Evolutionary conservation across 2,888 invertebrate species (phyloP), one percentile per base, ranked within the genome.

Genomic region (Protophormia terraenovae): DNA sequence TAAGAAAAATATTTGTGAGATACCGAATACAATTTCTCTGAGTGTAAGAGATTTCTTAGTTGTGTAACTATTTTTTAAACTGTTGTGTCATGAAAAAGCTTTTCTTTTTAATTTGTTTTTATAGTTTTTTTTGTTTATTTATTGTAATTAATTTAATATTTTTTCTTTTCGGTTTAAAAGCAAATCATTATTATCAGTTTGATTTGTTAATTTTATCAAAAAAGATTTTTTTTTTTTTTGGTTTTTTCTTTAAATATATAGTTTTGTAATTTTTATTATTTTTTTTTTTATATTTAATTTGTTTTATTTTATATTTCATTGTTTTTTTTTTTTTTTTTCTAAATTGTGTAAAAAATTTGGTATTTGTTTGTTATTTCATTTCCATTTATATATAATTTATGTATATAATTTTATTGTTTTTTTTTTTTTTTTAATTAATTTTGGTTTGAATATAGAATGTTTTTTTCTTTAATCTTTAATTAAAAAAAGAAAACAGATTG

Each of bases 281-380:
- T 81, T 69, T 64, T 53, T 32, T 16, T 38, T 24, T n/a, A n/a
- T n/a, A n/a, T n/a, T n/a, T n/a, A n/a, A n/a, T n/a, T 72, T 38
- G 16, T 53, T 50, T 86, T 85, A 55, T 89, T 87, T 89, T 89
- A 89, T 78, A 88, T 67, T 73, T 82, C 38, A 73, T 82, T 60
- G 50, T 76, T 76, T n/a, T n/a, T n/a, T n/a, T n/a, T n/a, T n/a
- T n/a, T n/a, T n/a, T n/a, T n/a, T n/a, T 78, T 86, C 79, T 86
- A 82, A 78, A 85, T 50, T 82, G 77, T 85, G 69, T 81, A 85
- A 85, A 84, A 84, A 84, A 80, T 75, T 84, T 80, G 79, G 79
- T 84, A 75, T 79, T 79, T 69, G 58, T 80, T 58, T 64, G 47
- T 41, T 77, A 72, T 72, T 83, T 83, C 79, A 69, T 69, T 79